phyloP scores from a whole-genome alignment of 2,113 vertebrate species.

The Peromyscus leucopus region DNA sequence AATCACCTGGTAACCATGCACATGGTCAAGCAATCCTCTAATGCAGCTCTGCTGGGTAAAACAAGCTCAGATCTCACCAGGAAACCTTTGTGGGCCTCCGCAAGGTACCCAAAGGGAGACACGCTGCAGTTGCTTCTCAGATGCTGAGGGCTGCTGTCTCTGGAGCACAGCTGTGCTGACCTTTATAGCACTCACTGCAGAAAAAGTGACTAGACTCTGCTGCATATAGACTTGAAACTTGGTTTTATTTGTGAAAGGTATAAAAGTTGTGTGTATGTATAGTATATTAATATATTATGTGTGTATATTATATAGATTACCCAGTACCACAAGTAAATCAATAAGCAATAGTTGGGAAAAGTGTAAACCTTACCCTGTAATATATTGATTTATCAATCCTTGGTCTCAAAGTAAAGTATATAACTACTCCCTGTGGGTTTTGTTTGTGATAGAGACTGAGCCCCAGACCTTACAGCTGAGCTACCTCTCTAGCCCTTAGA shows the following conservation, averaged over 20 bases:
- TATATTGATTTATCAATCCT: conserved; percentile 22
- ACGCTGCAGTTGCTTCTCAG: not conserved
- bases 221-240: conserved; percentile 11
- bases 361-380: conserved; percentile 6
- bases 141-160: not conserved
- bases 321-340: conserved; percentile 24
- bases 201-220: not conserved
- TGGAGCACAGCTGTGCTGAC: not conserved
- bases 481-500: not conserved
- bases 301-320: not conserved
- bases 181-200: not conserved
- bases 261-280: not conserved
- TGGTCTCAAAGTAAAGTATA: conserved; percentile 26
- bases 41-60: too few relatives aligned
- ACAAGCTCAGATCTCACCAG: too few relatives aligned
- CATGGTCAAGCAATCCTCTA: too few relatives aligned
- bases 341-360: conserved; percentile 1
- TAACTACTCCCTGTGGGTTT: not conserved
- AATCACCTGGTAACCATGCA: too few relatives aligned
- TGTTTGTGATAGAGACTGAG: not conserved
- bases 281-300: too few relatives aligned
- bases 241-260: conserved; percentile 48
- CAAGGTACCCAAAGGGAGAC: not conserved
- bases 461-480: not conserved
- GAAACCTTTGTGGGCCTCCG: too few relatives aligned